Base-by-base conservation (phyloP, 2,113 vertebrate species). In the Tylochromis polylepis region DNA sequence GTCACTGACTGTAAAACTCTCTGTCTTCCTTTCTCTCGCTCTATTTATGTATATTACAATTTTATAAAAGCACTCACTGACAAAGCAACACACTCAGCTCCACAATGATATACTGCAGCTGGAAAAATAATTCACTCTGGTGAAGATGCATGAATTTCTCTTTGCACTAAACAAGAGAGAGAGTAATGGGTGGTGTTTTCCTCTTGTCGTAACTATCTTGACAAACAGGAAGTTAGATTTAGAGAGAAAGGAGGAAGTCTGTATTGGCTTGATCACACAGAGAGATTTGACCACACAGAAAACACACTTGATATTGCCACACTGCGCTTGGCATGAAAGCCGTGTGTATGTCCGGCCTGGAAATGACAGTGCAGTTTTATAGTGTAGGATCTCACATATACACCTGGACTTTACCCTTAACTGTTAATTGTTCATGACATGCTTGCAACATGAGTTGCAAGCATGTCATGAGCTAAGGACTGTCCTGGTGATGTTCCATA, bases 181-280 rank as follows among this genome's bases (percentile, higher is more conserved):
- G 36, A 46, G 7, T 27, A 6, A 65, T 31, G 81, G 51, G 43
- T 46, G 79, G 46, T 31, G 49, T 58, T 89, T 90, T 81, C 79
- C 57, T 87, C 43, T 62, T 38, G 16, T 24, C 65, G 29, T 3
- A 1, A 27, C 67, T 27, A 87, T 91, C 59, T 84, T 2, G 5
- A 60, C 53, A 87, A 92, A 93, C 88, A 93, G 92, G 94, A 95
- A 95, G 93, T 87, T 56, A 31, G 34, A 16, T 3, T 87, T 82
- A 36, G 20, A 87, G 77, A 85, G 80, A 83, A 82, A 81, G 24
- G 70, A 91, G 91, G 91, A 94, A 92, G 91, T 87, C 38, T 34
- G 70, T 62, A 65, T 60, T 81, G 11, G 46, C 53, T 34, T 82
- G 82, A 91, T 92, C 11, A 9, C 36, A 85, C 51, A 79, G 31